Percentiles rank a stretch among this genome's conserved stretches.
phyloP scores from a whole-genome alignment of 1,140 invertebrate species.

The Anthonomus grandis region DNA sequence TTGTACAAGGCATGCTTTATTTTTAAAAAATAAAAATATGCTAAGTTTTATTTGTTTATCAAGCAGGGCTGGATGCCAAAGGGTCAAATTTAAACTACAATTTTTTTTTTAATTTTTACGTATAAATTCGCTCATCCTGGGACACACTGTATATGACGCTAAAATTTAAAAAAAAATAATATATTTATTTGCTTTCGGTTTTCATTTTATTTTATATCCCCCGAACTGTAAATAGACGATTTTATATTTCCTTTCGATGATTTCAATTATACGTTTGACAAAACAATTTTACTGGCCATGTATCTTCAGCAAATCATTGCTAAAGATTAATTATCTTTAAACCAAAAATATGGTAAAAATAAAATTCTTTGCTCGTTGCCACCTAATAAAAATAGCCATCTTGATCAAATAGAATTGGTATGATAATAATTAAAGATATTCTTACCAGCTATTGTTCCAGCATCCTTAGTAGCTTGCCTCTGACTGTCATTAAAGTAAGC shows the following conservation, averaged over 20 bases:
- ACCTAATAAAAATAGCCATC: not conserved
- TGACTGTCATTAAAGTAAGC: constrained; percentile 71
- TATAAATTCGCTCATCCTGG: not conserved
- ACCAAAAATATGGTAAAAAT: not conserved
- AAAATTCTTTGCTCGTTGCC: not conserved
- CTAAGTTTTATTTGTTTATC: not conserved
- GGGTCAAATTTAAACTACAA: not conserved
- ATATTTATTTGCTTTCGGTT: not conserved
- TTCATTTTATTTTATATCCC: too few species aligned
- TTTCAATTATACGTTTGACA: not conserved
- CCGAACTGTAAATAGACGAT: not conserved
- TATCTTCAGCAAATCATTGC: not conserved
- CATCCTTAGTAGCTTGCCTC: constrained; percentile 67
- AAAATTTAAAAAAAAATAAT: not conserved
- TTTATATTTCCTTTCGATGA: not conserved
- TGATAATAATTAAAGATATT: not conserved
- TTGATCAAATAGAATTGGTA: not conserved
- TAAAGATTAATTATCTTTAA: not conserved
- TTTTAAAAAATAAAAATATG: not conserved
- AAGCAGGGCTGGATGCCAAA: not conserved
- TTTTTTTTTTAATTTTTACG: not conserved
- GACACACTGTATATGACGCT: not conserved
- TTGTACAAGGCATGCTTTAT: not conserved
- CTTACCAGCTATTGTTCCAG: constrained; percentile 63
- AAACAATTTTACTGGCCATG: not conserved